Conservation (phyloP, 1,140 invertebrate species). For the Platyura marginata region DNA sequence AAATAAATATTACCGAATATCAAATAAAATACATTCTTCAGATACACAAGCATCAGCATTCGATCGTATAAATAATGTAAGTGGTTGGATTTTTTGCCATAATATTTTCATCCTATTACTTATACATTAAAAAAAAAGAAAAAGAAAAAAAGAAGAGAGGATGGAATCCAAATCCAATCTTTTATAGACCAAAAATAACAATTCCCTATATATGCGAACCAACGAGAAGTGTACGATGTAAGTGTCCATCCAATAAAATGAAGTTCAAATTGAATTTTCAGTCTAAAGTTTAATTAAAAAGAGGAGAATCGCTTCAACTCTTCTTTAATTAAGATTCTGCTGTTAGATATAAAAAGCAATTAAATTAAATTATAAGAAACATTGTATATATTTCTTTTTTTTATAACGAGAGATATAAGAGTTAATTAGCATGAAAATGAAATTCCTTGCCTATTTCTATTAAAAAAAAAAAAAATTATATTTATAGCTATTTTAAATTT, state of each 20-base stretch:
- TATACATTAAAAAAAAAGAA: neutral
- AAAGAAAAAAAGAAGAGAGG: too few relatives aligned
- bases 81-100: neutral
- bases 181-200: too few relatives aligned
- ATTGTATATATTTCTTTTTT: neutral
- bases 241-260: constrained; percentile 1
- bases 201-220: neutral
- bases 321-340: constrained; percentile 4
- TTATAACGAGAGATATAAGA: neutral
- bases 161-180: too few relatives aligned
- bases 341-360: constrained; percentile 4
- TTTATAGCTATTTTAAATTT: too few relatives aligned
- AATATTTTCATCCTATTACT: neutral
- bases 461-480: too few relatives aligned
- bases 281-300: constrained; percentile 3
- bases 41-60: neutral
- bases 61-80: neutral
- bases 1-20: constrained; percentile 1
- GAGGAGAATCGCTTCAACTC: constrained; percentile 2
- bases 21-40: neutral
- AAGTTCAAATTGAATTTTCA: constrained; percentile 3
- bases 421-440: neutral
- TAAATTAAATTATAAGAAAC: constrained; percentile 4
- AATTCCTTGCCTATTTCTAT: neutral
- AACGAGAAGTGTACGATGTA: neutral